Evolutionary conservation across 2,113 vertebrate species (phyloP).

Genomic region (Rattus rattus): DNA sequence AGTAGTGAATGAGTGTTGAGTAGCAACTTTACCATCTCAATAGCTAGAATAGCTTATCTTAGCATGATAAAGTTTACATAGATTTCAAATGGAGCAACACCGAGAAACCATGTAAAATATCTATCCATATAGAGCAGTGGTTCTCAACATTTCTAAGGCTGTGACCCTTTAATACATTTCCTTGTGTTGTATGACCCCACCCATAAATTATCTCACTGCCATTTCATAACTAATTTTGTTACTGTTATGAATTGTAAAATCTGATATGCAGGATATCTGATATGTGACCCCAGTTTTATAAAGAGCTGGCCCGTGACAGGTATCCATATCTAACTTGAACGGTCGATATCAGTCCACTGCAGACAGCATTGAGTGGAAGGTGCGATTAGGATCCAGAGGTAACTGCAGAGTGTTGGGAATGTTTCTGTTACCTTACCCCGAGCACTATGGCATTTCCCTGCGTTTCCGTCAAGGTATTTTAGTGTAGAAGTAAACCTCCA

Average conservation of each 20-base stretch:
- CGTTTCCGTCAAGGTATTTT: not conserved
- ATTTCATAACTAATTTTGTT: too few relatives aligned
- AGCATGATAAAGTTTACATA: not conserved
- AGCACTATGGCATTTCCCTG: not conserved
- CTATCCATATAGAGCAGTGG: not conserved
- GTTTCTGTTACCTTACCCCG: constrained; percentile 2
- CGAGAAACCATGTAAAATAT: not conserved
- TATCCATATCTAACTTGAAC: not conserved
- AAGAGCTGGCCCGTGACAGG: not conserved
- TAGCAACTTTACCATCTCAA: not conserved
- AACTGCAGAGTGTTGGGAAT: not conserved
- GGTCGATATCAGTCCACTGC: not conserved
- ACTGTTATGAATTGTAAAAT: too few relatives aligned
- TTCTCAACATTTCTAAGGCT: too few relatives aligned
- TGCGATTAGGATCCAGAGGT: not conserved
- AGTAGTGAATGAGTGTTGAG: not conserved
- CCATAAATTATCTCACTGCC: too few relatives aligned
- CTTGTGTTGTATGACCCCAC: too few relatives aligned
- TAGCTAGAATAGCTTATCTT: not conserved
- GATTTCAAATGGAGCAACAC: not conserved
- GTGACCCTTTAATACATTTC: too few relatives aligned
- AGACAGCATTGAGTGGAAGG: not conserved
- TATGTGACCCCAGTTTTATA: constrained; percentile 9
- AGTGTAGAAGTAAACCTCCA: constrained; percentile 6
- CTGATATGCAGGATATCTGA: too few relatives aligned